Conservation (phyloP, 1,140 invertebrate genomes). For the Paralvinella palmiformis region DNA sequence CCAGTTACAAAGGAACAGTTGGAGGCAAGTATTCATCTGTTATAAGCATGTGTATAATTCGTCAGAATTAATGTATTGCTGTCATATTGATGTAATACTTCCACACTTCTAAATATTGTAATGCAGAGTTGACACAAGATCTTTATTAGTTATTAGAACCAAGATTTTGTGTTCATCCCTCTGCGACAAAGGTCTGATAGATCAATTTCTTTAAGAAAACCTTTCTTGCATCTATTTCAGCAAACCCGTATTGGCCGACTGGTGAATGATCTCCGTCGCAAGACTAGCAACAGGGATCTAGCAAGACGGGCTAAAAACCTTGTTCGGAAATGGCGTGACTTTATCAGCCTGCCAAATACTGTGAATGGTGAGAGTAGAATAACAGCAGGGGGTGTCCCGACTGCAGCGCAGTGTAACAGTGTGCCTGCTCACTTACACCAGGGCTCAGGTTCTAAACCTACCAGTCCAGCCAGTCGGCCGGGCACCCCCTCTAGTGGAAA, state of each 20-base stretch:
- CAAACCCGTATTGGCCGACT: slow-evolving; percentile 84
- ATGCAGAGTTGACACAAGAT: no score
- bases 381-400: neutral
- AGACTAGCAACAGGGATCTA: slow-evolving; percentile 68
- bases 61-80: no score
- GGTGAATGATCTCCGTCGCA: slow-evolving; percentile 82
- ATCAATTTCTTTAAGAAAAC: no score
- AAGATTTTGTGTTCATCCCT: no score
- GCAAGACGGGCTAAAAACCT: slow-evolving; percentile 83
- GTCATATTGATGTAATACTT: no score
- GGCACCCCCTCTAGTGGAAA: slow-evolving; percentile 19
- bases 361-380: neutral
- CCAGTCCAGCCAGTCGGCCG: slow-evolving; percentile 25
- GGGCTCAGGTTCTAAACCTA: slow-evolving; percentile 18
- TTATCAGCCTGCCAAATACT: slow-evolving; percentile 32
- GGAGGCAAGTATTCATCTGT: slow-evolving; percentile 62
- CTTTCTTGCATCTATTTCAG: slow-evolving; percentile 49
- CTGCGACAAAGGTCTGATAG: no score
- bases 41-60: no score
- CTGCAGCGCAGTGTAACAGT: neutral
- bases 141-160: no score
- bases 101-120: no score
- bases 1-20: slow-evolving; percentile 89
- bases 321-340: slow-evolving; percentile 81
- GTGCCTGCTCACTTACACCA: neutral